phyloP scores from a whole-genome alignment of 2,113 vertebrate genomes.

The Dromaius novaehollandiae region DNA sequence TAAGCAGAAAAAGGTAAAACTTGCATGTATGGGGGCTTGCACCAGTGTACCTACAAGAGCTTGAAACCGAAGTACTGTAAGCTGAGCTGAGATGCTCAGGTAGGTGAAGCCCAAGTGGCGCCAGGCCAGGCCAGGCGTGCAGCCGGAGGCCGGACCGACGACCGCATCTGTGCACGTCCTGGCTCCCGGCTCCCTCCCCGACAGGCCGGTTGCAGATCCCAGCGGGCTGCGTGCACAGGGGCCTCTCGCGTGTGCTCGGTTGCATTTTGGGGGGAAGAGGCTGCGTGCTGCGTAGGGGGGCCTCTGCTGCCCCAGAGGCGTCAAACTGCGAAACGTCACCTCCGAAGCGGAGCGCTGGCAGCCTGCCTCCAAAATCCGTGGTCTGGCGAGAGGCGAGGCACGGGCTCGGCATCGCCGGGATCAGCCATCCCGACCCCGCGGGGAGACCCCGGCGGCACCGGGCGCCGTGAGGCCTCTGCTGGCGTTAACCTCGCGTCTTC shows the following conservation, averaged over 20 bases:
- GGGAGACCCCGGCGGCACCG: background rate
- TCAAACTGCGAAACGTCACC: slow-evolving; percentile 24
- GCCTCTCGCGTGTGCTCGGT: no score
- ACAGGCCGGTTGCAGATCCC: no score
- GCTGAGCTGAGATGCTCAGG: background rate
- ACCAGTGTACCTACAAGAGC: background rate
- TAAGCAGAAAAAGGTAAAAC: background rate
- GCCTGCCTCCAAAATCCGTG: background rate
- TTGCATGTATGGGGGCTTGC: background rate
- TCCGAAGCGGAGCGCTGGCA: slow-evolving; percentile 8
- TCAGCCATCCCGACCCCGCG: background rate
- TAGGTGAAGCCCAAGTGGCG: background rate
- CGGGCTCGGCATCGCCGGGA: background rate
- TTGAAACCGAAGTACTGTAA: background rate
- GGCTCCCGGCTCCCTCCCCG: background rate
- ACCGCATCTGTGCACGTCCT: background rate
- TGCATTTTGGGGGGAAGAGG: background rate
- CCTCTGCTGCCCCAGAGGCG: slow-evolving; percentile 50
- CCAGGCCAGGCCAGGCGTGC: background rate
- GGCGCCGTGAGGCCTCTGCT: background rate
- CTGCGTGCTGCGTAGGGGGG: background rate
- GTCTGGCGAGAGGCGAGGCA: background rate
- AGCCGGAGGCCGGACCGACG: rapidly evolving
- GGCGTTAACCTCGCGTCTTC: background rate
- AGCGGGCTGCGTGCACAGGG: no score